Evolutionary conservation across 2,888 invertebrate species (phyloP), one percentile per base, ranked within the genome.

Genomic region (Leistus spinibarbis): DNA sequence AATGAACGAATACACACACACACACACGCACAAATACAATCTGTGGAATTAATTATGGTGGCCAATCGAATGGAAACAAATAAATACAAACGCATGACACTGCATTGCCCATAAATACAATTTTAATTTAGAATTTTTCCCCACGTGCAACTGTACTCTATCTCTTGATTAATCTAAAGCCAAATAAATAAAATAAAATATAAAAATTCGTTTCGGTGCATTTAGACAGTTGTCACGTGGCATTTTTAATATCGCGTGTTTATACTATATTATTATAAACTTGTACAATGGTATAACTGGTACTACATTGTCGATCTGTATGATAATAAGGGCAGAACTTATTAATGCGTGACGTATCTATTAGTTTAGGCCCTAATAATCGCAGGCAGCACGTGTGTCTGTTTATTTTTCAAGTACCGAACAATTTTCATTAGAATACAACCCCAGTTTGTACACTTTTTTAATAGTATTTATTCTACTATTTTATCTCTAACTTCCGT

Each of bases 291-390:
- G 53, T 27, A 60, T 19, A 67, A 22, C 73, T 67, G 73, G 73
- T 67, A 73, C 73, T 60, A 67, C 23, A 23, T 57, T 22, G 67
- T 66, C 67, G 73, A 73, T 73, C 22, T 73, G 67, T 73, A 67
- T 67, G 22, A 66, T 67, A 24, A n/a, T 9, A 57, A 24, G 13
- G 72, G 56, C 56, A 65, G 57, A 27, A 54, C 23, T 56, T 72
- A 72, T 19, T 60, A 62, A 57, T 40, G 40, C 69, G 7, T 17
- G 53, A 20, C 40, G 13, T 19, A 24, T 60, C 7, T 24, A 53
- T 62, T 13, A 57, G 13, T 66, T 66, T 66, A 60, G 57, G 73
- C 66, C 66, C 22, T 71, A 17, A 23, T 19, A 9, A 23, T 63
- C 22, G 16, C 63, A 20, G 54, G 22, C 10, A 3, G 56, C 71